phyloP scores from a whole-genome alignment of 2,888 invertebrate genomes.

The Allophyes oxyacanthae region DNA sequence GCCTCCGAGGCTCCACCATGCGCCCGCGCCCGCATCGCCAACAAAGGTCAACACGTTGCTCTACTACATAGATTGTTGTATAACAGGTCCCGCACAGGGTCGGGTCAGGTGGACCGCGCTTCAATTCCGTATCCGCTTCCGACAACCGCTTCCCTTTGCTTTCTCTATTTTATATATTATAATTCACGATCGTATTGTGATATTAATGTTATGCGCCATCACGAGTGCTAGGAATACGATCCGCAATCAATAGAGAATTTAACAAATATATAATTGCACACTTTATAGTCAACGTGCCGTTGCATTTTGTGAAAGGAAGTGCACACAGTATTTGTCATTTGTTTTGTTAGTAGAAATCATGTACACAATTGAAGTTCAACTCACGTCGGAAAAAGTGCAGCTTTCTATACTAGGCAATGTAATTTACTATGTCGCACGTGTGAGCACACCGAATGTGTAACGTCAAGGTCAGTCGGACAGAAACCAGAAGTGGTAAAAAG shows the following conservation, averaged over 20 bases:
- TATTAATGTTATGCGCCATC: slow-evolving; percentile 57
- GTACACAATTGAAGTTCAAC: slow-evolving; percentile 64
- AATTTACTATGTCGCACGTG: slow-evolving; percentile 66
- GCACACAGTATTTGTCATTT: slow-evolving; percentile 58
- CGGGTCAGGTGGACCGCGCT: slow-evolving; percentile 69
- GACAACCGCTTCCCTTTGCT: slow-evolving; percentile 74
- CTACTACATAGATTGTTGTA: slow-evolving; percentile 78
- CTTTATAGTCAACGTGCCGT: slow-evolving; percentile 50
- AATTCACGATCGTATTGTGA: slow-evolving; percentile 55
- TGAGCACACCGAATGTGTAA: slow-evolving; percentile 73
- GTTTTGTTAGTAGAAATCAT: slow-evolving; percentile 64
- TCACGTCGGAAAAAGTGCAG: slow-evolving; percentile 81
- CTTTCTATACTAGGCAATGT: slow-evolving; percentile 78
- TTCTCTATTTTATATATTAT: slow-evolving; percentile 81
- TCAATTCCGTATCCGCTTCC: slow-evolving; percentile 85
- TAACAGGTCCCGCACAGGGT: slow-evolving; percentile 80
- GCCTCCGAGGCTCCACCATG: slow-evolving; percentile 38
- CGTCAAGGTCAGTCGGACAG: slow-evolving; percentile 79
- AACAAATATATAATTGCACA: slow-evolving; percentile 40
- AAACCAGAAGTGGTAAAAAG: slow-evolving; percentile 81
- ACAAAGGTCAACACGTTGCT: slow-evolving; percentile 79
- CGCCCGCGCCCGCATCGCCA: slow-evolving; percentile 27
- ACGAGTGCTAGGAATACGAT: slow-evolving; percentile 44
- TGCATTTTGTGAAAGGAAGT: slow-evolving; percentile 67
- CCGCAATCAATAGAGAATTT: slow-evolving; percentile 17